Base-by-base conservation (phyloP, 2,888 invertebrate species). In the Ametastegia equiseti region DNA sequence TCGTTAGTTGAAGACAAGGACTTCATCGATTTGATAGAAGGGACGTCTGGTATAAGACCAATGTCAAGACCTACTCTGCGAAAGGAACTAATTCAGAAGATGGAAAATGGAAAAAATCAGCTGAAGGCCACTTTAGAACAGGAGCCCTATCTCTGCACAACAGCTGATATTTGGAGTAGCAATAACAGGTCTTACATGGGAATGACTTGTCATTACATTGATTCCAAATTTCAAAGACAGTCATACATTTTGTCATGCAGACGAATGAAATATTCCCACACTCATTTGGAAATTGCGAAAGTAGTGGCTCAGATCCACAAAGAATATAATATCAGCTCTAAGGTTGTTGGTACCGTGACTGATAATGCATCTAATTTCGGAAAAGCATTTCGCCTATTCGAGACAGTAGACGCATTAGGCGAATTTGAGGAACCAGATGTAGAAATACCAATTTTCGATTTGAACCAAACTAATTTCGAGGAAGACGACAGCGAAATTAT, bases 281-380 rank as follows among this genome's bases (percentile, higher is more conserved):
- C 80, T 45, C 63, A 83, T 78, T 30, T 80, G 11, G 82, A 80
- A 60, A 83, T 83, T 65, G 82, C 82, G 27, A 79, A 78, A 79
- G 69, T 78, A 60, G 27, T 83, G 23, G 47, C 15, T 75, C 42
- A 33, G 19, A 82, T 83, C 54, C 82, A 81, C 57, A 39, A 81
- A 57, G 63, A 80, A 80, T 82, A 67, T 67, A 33, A 42, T 73
- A 47, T 60, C 42, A 75, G 60, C 13, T 69, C 67, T n/a, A 83
- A 83, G 15, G 45, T 83, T 23, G 80, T 82, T 69, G 63, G 79
- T 63, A 83, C 80, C 13, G 73, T 82, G 42, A 83, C 82, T 15
- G 83, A 83, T 65, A 83, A 83, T 69, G 82, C 82, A 3, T 27
- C 82, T 36, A 82, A 83, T 78, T 83, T 83, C 45, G 83, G 80